Evolutionary conservation across 2,113 vertebrate genomes (phyloP).

Genomic region (Cercopithecus mona): DNA sequence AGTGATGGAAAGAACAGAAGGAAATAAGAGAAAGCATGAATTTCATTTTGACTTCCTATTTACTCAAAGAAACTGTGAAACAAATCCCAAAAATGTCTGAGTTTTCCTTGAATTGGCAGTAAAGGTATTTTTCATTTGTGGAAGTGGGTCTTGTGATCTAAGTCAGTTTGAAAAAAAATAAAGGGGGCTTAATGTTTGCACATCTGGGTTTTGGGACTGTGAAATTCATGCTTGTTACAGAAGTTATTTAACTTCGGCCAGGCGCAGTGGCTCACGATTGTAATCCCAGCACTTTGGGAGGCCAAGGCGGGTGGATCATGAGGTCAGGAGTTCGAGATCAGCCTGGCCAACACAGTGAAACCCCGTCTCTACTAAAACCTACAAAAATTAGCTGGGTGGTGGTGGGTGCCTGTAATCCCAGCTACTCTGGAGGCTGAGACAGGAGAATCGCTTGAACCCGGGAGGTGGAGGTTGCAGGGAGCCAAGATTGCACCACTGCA

Average conservation of each 20-base stretch:
- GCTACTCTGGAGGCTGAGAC: no score
- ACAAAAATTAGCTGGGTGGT: no score
- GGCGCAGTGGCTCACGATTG: not conserved
- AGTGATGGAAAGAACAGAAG: not conserved
- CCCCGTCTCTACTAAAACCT: no score
- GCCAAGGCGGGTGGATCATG: no score
- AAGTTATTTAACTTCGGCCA: not conserved
- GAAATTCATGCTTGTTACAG: not conserved
- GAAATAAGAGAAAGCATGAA: not conserved
- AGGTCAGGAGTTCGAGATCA: no score
- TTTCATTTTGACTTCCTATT: not conserved
- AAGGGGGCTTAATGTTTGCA: not conserved
- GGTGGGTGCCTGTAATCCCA: no score
- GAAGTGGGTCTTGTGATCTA: not conserved
- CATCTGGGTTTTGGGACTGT: not conserved
- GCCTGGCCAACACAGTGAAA: no score
- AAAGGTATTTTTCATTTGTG: not conserved
- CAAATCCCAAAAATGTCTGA: not conserved
- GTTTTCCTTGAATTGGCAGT: not conserved
- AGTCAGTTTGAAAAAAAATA: not conserved
- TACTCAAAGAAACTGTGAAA: not conserved
- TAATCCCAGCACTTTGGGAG: no score
- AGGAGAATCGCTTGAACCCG: rapidly evolving
- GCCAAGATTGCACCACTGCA: no score
- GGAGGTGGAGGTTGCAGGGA: no score